Evolutionary conservation across 2,797 vertebrate species (phyloP), one percentile per base, ranked within the genome.

Genomic region (Hyperoplus lanceolatus): DNA sequence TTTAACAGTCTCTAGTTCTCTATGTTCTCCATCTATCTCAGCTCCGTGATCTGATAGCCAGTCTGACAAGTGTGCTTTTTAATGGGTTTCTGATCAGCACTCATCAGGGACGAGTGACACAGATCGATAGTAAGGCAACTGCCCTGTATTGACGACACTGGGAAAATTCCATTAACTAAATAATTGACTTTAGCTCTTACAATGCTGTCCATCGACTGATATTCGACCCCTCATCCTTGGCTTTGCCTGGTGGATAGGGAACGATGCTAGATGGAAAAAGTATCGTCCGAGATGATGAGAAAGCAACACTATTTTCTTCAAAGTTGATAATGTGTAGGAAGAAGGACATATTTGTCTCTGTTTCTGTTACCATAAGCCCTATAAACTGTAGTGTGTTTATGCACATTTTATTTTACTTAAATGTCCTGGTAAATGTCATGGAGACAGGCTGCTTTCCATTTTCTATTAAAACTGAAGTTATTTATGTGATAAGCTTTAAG

Each of bases 11-110:
- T 57, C 29, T 61, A 6, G 43, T 6, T 51, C 13, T 64, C 50
- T 54, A 46, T 10, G 11, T 45, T 60, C 56, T 48, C 41, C 36
- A 50, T 39, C 56, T 9, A 13, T 56, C 55, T 62, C 60, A 42
- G 39, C 41, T 62, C 16, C 50, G 18, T 63, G 39, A 74, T 77
- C 61, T 18, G 48, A 76, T 43, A 67, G 67, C 36, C 48, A 42
- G 13, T 58, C 60, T 38, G 70, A 75, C 53, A 45, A 60, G 65
- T 42, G 43, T 14, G 21, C 56, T 60, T 79, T 83, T 68, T 76
- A 75, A 78, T 12, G 13, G 78, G 41, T 72, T 77, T 86, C 68
- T 75, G 72, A 88, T 86, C 62, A 71, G 41, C 21, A 9, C 58
- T 74, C 65, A 77, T 64, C 69, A 43, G 60, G 70, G 55, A 51